Base-by-base conservation (phyloP, 1,140 invertebrate species). In the Spodoptera litura region DNA sequence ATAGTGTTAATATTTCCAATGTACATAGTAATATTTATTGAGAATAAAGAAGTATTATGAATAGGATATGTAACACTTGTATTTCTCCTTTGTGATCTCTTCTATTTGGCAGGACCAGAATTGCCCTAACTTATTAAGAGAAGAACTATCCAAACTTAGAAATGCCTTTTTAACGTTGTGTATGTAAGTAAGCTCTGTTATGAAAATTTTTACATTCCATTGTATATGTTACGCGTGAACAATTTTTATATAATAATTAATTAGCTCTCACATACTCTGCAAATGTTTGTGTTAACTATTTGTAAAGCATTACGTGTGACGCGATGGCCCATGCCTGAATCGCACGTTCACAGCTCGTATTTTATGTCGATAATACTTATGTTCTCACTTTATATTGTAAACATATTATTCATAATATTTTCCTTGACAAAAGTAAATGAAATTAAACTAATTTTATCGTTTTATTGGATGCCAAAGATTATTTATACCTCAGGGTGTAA, bases 11-110 rank as follows among this genome's bases (percentile, higher is more conserved):
- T 71, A 78, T 70, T 77, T 66, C 56, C 61, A 56, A 58, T 77
- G 74, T 77, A 77, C 74, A 77, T 77, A 77, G 74, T 77, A 68
- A 77, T 77, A 66, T 77, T 77, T 77, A 77, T 66, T 77, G 73
- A 75, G 62, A 64, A 75, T 75, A 75, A 62, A 68, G 31, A 59
- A 51, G 66, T 75, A 70, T 78, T 71, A 78, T 61, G 61, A 78
- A 78, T 78, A 78, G 38, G 56, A 56, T 71, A 78, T 70, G 61
- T 68, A 64, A 49, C 44, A 64, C 6, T 75, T 61, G 13, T 62
- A 75, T 75, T 62, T 64, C 73, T 38, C 49, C 38, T 6, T 31
- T 74, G 27, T 62, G 35, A 52, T 62, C 44, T 62, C 15, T 51
- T 31, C 20, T 62, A 59, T 49, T 73, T 59, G 38, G 55, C 11